Base-by-base conservation (phyloP, 2,888 invertebrate species). In the Synanthedon formicaeformis region DNA sequence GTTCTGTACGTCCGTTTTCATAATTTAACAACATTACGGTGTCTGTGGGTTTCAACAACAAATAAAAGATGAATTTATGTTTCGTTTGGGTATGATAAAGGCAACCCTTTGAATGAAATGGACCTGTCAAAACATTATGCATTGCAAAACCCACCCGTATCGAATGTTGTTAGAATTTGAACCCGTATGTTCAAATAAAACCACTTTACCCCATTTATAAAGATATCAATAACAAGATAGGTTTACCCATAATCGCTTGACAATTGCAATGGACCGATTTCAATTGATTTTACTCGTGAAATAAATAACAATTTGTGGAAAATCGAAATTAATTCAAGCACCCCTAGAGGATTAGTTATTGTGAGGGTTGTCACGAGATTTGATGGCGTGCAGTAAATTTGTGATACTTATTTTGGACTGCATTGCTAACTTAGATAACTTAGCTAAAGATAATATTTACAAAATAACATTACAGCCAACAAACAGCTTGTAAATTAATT, bases 191-290 rank as follows among this genome's bases (percentile, higher is more conserved):
- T 72, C 66, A 76, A 75, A 82, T 82, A 78, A 65, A 70, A 69
- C 75, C 78, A 82, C 71, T 82, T 82, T 77, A 82, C 80, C 76
- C 79, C 69, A 83, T 81, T 80, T 81, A 80, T 79, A 75, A 71
- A 80, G 81, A 84, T 85, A 86, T 87, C 84, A 85, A 82, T 85
- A 85, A 81, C 81, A 60, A 73, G 80, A 83, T 78, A 74, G 70
- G 65, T 66, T 56, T 57, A 56, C 78, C 81, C 64, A 72, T 69
- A 68, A 72, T 69, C 56, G 62, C 60, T 59, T 69, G 73, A 65
- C 75, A 73, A 62, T 64, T 63, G 66, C 78, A 76, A 77, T 77
- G 61, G 67, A 62, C 65, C 66, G 61, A 71, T 73, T 78, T 72
- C 78, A 84, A 85, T 85, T 83, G 83, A 83, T 80, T 45, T 34